Evolutionary conservation across 2,888 invertebrate species (phyloP).

Genomic region (Scrobipalpa costella): DNA sequence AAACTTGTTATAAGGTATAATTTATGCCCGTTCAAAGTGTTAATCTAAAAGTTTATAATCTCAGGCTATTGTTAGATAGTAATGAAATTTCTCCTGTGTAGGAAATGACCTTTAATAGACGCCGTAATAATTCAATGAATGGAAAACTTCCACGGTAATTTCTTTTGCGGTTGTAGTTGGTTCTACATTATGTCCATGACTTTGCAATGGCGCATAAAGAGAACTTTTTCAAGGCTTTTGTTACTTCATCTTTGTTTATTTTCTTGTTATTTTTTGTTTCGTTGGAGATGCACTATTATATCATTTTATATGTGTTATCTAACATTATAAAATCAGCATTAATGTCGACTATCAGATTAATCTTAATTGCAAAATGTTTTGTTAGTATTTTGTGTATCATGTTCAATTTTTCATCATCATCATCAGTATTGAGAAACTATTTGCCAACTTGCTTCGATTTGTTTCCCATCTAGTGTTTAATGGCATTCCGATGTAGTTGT

Average conservation of each 20-base stretch:
- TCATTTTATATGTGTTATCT: background rate
- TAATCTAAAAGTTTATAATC: background rate
- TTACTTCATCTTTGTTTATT: background rate
- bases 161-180: constrained; percentile 12
- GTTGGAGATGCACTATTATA: background rate
- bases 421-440: background rate
- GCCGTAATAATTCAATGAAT: constrained; percentile 18
- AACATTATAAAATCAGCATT: background rate
- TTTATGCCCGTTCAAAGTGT: no score
- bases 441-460: background rate
- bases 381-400: background rate
- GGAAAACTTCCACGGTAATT: constrained; percentile 8
- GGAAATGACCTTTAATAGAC: constrained; percentile 17
- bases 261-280: background rate
- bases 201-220: background rate
- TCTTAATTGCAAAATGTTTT: background rate
- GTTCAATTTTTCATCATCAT: background rate
- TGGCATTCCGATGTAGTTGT: constrained; percentile 10
- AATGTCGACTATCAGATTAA: background rate
- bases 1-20: no score
- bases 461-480: background rate
- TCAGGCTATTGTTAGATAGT: constrained; percentile 27
- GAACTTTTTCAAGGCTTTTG: constrained; percentile 2
- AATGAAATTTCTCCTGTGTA: constrained; percentile 19
- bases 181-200: constrained; percentile 10